Evolutionary conservation across 2,888 invertebrate genomes (phyloP), one percentile per base, ranked within the genome.

Genomic region (Leucophenga maculata): DNA sequence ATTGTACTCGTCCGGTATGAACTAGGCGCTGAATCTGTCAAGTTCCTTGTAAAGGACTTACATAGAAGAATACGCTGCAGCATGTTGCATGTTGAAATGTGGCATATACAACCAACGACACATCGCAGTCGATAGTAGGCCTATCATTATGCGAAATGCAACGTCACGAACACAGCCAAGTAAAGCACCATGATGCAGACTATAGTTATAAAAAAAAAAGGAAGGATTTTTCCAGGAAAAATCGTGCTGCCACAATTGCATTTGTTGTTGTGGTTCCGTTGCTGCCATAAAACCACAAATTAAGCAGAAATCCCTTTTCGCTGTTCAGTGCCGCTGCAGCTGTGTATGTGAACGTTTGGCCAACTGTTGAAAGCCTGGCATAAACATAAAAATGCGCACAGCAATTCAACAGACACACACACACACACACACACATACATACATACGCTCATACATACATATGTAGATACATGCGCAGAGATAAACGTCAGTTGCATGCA

Each of bases 201-300:
- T 77, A 77, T 80, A 80, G 79, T 83, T 83, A 80, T 82, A 79
- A 59, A 32, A 4, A 4, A 1, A 59, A 59, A 16, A 32, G 8
- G n/a, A 50, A 50, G 77, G 79, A 77, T 79, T 76, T 64, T 80
- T 80, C 82, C 72, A 74, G 73, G 83, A 80, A 80, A 72, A 82
- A 77, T 80, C 80, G 83, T 80, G 80, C 83, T 71, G 81, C 79
- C 73, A 78, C 77, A 82, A 80, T 81, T 81, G 79, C 77, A 83
- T 77, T 79, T 77, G 83, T 75, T 78, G 75, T 80, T 79, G 79
- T 75, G 73, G 73, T 69, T 72, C 62, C 67, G 68, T 75, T 74
- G 75, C 16, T 82, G 78, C 77, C 83, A 83, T 57, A 78, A 83
- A 80, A 83, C 80, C 80, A 80, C 80, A 80, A 80, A 80, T 80